Percentiles rank a stretch among this genome's conserved stretches.
phyloP scores from a whole-genome alignment of 2,113 vertebrate genomes.

The Crocuta crocuta region DNA sequence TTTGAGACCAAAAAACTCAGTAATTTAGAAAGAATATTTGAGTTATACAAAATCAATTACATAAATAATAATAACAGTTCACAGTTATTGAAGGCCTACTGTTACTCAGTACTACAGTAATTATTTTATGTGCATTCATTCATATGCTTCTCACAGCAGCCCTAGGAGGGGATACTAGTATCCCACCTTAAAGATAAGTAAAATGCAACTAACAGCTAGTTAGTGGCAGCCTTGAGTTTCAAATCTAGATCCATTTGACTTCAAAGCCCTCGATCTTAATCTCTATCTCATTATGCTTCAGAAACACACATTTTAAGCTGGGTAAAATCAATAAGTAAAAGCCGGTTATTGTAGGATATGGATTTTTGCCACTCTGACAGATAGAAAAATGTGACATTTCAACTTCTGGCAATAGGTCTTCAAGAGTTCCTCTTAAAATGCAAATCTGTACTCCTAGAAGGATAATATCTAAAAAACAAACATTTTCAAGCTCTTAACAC shows the following conservation, averaged over 20 bases:
- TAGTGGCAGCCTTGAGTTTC: slow-evolving; percentile 37
- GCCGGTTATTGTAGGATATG: slow-evolving; percentile 69
- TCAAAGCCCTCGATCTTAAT: slow-evolving; percentile 57
- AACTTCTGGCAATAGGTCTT: slow-evolving; percentile 71
- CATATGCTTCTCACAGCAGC: slow-evolving; percentile 32
- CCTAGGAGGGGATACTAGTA: neutral
- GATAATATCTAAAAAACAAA: slow-evolving; percentile 56
- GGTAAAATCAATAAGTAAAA: slow-evolving; percentile 69
- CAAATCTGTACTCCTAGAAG: slow-evolving; percentile 61
- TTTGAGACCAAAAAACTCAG: slow-evolving; percentile 36
- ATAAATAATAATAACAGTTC: slow-evolving; percentile 17
- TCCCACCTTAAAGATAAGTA: slow-evolving; percentile 19
- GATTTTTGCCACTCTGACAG: slow-evolving; percentile 77
- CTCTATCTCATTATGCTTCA: slow-evolving; percentile 65
- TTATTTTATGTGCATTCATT: neutral
- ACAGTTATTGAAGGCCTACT: neutral
- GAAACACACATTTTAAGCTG: slow-evolving; percentile 68
- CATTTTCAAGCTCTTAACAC: slow-evolving; percentile 52
- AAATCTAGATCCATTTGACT: slow-evolving; percentile 39
- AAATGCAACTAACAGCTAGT: slow-evolving; percentile 11
- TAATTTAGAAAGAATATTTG: neutral
- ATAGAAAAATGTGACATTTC: slow-evolving; percentile 76
- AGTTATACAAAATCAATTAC: slow-evolving; percentile 25
- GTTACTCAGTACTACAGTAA: neutral
- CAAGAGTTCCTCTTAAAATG: slow-evolving; percentile 64